Evolutionary conservation across 2,888 invertebrate species (phyloP), one percentile per base, ranked within the genome.

Genomic region (Eupithecia vulgata): DNA sequence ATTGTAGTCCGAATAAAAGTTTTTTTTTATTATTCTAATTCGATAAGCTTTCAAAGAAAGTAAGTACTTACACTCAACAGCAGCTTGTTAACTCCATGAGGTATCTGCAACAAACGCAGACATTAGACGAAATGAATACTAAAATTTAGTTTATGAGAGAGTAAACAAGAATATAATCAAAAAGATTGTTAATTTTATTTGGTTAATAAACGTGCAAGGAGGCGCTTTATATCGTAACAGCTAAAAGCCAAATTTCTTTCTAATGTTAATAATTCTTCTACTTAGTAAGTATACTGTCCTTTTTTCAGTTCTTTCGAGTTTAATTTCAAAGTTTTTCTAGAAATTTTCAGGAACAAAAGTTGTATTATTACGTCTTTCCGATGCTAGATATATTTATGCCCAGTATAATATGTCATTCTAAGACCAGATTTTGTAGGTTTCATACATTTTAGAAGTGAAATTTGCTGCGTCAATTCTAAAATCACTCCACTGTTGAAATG

Each of bases 141-240:
- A 69, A 69, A 73, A 25, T 67, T 66, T 40, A 65, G 34, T 70
- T 73, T 70, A 70, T 64, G 70, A 25, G 25, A 45, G 52, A 62
- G 59, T 70, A 65, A 65, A 13, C 40, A 73, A 73, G 61, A 42
- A 25, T 52, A 34, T 34, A 25, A n/a, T 65, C 59, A 61, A 68
- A 74, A 71, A 68, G n/a, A 67, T 70, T 71, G 71, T 74, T 71
- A 74, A 74, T 71, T 74, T 74, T 74, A 73, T 59, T 70, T 21
- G 13, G 17, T 37, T 57, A 57, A 52, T 69, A 61, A 67, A 67
- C 67, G 45, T 66, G 52, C 57, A 61, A 68, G 37, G 25, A 59
- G 15, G 15, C 13, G 0, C 21, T 30, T 30, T 25, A 30, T 68
- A 40, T 40, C 35, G 30, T 21, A 57, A 48, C 40, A 13, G 62